These are phyloP conservation scores for Hipparchia semele DNA, from an alignment of 2,888 invertebrate genomes.

Conservation along the genomic window DNA sequence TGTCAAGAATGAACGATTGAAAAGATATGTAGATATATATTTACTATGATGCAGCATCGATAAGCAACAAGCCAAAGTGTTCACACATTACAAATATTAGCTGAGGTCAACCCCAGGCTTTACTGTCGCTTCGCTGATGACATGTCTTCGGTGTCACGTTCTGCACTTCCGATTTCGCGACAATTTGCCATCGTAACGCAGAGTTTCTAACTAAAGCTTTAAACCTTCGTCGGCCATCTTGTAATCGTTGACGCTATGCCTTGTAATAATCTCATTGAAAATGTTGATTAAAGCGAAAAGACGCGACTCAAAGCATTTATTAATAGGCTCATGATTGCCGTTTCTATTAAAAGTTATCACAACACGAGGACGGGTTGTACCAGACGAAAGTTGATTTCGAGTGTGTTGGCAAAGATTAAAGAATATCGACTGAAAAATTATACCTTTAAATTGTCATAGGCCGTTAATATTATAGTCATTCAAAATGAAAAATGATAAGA, in stretches of 20 bases:
- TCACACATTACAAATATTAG: too few species aligned
- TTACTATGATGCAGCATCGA: too few species aligned
- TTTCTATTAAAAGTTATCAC: constrained; percentile 68
- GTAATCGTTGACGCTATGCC: constrained; percentile 47
- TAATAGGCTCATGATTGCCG: constrained; percentile 70
- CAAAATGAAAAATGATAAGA: too few species aligned
- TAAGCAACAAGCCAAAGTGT: too few species aligned
- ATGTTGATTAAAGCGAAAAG: constrained; percentile 69
- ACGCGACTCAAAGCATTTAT: constrained; percentile 60
- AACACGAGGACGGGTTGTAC: constrained; percentile 54
- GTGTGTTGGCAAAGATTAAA: constrained; percentile 49
- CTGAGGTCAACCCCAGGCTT: too few species aligned
- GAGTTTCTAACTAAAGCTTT: not conserved
- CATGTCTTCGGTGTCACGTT: not conserved
- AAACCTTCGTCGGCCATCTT: constrained; percentile 48
- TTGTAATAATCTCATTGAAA: constrained; percentile 69
- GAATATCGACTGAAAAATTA: not conserved
- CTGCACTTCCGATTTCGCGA: not conserved
- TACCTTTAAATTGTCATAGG: too few species aligned
- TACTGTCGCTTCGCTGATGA: not conserved
- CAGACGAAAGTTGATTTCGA: constrained; percentile 48
- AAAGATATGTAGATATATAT: too few species aligned
- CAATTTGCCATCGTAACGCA: not conserved
- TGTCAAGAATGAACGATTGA: too few species aligned
- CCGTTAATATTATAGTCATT: too few species aligned